These are phyloP conservation scores for Torymus tubicola DNA, from an alignment of 2,888 invertebrate species.

Conservation along the genomic window DNA sequence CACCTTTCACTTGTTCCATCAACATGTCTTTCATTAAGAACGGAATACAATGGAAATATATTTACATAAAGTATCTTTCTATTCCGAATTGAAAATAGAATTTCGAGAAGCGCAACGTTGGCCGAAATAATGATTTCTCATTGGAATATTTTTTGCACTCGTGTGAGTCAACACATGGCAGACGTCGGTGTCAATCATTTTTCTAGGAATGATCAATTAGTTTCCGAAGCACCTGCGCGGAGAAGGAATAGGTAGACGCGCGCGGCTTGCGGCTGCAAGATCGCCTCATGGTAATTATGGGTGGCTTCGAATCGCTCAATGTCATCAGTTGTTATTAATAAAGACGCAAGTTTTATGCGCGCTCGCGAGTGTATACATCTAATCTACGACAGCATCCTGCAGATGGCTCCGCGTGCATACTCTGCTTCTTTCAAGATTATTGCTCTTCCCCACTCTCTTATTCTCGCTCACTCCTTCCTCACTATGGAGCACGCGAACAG, in stretches of 20 bases:
- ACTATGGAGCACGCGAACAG: constrained; percentile 50
- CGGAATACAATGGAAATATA: too few relatives aligned
- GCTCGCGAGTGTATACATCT: constrained; percentile 66
- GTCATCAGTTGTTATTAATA: constrained; percentile 74
- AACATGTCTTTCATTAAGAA: too few relatives aligned
- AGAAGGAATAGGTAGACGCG: too few relatives aligned
- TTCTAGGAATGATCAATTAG: neutral
- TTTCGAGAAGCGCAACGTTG: too few relatives aligned
- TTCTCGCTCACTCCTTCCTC: too few relatives aligned
- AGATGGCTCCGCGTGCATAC: constrained; percentile 25
- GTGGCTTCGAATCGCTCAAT: constrained; percentile 65
- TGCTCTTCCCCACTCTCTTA: too few relatives aligned
- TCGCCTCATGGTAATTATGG: neutral
- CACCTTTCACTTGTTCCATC: too few relatives aligned
- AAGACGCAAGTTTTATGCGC: constrained; percentile 63
- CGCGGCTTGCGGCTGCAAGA: too few relatives aligned
- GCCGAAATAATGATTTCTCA: neutral
- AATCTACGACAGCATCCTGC: constrained; percentile 69
- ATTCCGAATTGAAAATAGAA: too few relatives aligned
- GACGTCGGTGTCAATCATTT: neutral
- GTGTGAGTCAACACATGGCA: too few relatives aligned
- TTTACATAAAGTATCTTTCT: too few relatives aligned
- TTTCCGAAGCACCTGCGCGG: neutral
- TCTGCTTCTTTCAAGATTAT: constrained; percentile 55
- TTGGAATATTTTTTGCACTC: too few relatives aligned